Percentiles rank a stretch among this genome's conserved stretches.
phyloP scores from a whole-genome alignment of 2,113 vertebrate genomes.

The Nannospalax galili region DNA sequence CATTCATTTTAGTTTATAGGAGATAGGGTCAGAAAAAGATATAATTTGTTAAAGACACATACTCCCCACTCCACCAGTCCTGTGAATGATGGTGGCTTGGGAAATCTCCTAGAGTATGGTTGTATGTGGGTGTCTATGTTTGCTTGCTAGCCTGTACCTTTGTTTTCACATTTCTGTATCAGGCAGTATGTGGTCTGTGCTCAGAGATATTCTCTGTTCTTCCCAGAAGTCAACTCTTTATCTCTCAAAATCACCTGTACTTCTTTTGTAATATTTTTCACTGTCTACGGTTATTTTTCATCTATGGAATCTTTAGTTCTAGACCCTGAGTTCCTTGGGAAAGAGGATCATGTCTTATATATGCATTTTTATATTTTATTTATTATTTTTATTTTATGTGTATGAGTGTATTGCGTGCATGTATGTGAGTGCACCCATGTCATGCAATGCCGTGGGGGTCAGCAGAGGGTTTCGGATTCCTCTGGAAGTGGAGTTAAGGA shows the following conservation, averaged over 20 bases:
- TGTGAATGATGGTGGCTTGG: neutral
- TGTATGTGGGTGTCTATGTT: neutral
- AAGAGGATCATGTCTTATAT: neutral
- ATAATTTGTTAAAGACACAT: neutral
- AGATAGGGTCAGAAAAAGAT: neutral
- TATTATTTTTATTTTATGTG: too few relatives aligned
- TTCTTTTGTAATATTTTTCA: slow-evolving; percentile 12
- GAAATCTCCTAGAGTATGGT: neutral
- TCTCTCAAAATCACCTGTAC: neutral
- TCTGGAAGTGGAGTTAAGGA: too few relatives aligned
- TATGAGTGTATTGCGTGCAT: too few relatives aligned
- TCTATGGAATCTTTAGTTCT: neutral
- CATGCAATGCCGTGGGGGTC: too few relatives aligned
- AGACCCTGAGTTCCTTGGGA: neutral
- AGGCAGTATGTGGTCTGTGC: neutral
- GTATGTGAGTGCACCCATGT: too few relatives aligned
- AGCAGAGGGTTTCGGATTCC: too few relatives aligned
- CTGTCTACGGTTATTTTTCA: neutral
- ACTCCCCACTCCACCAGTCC: neutral
- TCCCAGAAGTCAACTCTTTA: slow-evolving; percentile 15
- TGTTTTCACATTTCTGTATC: neutral
- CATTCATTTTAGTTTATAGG: neutral
- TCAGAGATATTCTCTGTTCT: slow-evolving; percentile 10
- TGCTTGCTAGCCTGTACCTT: neutral
- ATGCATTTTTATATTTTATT: too few relatives aligned